Evolutionary conservation across 2,113 vertebrate genomes (phyloP), one percentile per base, ranked within the genome.

Genomic region (Ceyx cyanopectus): DNA sequence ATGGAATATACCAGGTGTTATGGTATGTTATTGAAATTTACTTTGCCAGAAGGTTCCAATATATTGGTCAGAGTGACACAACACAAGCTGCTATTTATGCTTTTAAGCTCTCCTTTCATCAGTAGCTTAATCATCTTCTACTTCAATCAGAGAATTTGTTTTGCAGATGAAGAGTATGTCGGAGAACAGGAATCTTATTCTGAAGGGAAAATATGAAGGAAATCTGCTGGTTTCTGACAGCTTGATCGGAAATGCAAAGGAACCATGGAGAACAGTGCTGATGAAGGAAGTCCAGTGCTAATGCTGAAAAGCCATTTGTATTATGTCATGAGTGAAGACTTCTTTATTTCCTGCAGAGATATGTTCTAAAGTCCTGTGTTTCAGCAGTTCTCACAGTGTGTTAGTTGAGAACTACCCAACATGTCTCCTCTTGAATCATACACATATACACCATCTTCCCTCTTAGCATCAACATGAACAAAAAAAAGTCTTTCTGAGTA

Each of bases 71-170:
- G 24, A 90, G 29, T 45, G 48, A 50, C n/a, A 18, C 23, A 65
- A 80, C 34, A 86, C 81, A 90, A 90, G n/a, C 30, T 88, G 72
- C 53, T 56, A 46, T 86, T 86, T 70, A 83, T 86, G 40, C 11
- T 85, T 88, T 60, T 56, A 92, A 88, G 46, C 30, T 1, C 0
- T 77, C 79, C 68, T 83, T 95, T 90, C 73, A 50, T 81, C 56
- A 90, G 48, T 50, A 60, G n/a, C 48, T 79, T 92, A 92, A 89
- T 91, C 19, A 79, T 60, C 24, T 90, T 63, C 40, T 86, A 29
- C 57, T 61, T 74, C 68, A 70, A 6, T 69, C 48, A 54, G 5
- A 4, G 46, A 83, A 83, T 90, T 81, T 92, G 65, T 83, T 93
- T 93, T 83, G 54, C 70, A 81, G 51, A 65, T 69, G 32, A 87